A percentile compares a stretch with the other conserved stretches of the same genome.
Evolutionary conservation across 2,797 vertebrate species (phyloP).

Genomic region (Miichthys miiuy): DNA sequence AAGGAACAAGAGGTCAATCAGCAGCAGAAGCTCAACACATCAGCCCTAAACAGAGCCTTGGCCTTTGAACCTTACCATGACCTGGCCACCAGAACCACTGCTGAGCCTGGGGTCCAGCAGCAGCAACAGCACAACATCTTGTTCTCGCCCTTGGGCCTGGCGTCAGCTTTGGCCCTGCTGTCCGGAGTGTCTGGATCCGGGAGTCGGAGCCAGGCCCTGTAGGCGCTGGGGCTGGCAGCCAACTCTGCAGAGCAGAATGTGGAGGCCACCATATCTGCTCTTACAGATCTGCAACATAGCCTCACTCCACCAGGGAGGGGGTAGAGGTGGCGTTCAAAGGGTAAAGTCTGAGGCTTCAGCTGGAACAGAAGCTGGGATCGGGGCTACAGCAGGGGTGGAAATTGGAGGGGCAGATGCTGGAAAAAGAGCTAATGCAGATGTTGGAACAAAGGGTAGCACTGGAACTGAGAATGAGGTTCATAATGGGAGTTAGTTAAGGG

Average conservation of each 20-base stretch:
- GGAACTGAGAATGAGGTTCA: background rate
- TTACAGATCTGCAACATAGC: conserved; percentile 30
- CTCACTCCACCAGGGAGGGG: conserved; percentile 30
- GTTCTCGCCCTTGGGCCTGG: conserved; percentile 53
- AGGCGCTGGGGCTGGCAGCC: conserved; percentile 40
- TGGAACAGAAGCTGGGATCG: background rate
- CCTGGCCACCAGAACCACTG: conserved; percentile 20
- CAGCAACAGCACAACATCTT: conserved; percentile 40
- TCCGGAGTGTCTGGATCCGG: conserved; percentile 26
- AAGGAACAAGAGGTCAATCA: conserved; percentile 26
- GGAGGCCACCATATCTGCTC: conserved; percentile 43
- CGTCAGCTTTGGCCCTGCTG: conserved; percentile 38
- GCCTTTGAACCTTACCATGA: conserved; percentile 63
- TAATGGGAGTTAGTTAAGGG: conserved; percentile 16
- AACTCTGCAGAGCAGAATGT: conserved; percentile 32
- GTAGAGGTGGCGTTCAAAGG: conserved; percentile 22
- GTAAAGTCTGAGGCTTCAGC: background rate
- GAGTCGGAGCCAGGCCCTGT: conserved; percentile 38
- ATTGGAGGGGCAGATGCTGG: background rate
- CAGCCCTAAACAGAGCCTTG: conserved; percentile 47
- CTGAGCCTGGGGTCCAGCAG: conserved; percentile 12
- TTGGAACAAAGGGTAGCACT: background rate
- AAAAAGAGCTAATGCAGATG: conserved; percentile 4
- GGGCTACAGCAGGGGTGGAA: background rate
- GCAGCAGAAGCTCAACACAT: conserved; percentile 38